phyloP scores from a whole-genome alignment of 2,888 invertebrate genomes.

The Drosophila nr. perissopoda region DNA sequence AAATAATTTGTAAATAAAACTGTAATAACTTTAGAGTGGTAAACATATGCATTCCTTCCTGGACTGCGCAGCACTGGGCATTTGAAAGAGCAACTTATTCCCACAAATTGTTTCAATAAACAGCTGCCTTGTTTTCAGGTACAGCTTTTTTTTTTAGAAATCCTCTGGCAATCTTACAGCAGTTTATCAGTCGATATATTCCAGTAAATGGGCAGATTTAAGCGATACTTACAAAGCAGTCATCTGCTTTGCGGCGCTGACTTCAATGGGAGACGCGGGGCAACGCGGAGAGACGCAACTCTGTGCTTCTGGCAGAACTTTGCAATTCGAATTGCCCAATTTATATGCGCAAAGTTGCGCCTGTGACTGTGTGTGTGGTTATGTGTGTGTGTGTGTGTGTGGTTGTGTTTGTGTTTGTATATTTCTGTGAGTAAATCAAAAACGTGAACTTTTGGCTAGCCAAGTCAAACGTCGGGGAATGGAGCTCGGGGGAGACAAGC shows the following conservation, averaged over 20 bases:
- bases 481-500: conserved; percentile 12
- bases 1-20: background rate
- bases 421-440: conserved; percentile 67
- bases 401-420: conserved; percentile 14
- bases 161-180: conserved; percentile 7
- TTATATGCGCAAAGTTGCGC: conserved; percentile 72
- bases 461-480: conserved; percentile 44
- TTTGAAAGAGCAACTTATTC: background rate
- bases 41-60: background rate
- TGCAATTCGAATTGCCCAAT: conserved; percentile 60
- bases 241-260: conserved; percentile 4
- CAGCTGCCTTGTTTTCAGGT: background rate
- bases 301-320: conserved; percentile 42
- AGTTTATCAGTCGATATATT: conserved; percentile 18
- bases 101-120: background rate
- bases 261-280: background rate
- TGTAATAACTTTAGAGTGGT: background rate
- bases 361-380: conserved; percentile 14
- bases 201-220: conserved; percentile 47
- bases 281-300: background rate
- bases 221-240: conserved; percentile 30
- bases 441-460: conserved; percentile 71
- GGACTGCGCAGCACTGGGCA: background rate
- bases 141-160: background rate
- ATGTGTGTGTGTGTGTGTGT: conserved; percentile 12